Evolutionary conservation across 2,888 invertebrate species (phyloP).

Genomic region (Malthinus seriepunctatus): DNA sequence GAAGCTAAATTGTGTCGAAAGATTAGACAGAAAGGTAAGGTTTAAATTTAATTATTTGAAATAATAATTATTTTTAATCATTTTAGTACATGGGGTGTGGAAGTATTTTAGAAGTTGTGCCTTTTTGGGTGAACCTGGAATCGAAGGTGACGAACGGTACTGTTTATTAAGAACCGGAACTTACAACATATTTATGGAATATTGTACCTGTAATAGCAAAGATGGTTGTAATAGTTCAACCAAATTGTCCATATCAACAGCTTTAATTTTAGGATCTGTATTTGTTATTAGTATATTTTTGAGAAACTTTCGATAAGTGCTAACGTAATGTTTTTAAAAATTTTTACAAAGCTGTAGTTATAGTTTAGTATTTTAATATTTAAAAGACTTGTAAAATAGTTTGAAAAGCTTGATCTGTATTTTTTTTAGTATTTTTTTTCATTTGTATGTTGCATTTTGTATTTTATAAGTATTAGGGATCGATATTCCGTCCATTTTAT

Average conservation of each 20-base stretch:
- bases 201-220: conserved; percentile 90
- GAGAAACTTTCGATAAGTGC: not conserved
- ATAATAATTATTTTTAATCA: not conserved
- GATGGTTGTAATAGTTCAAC: conserved; percentile 82
- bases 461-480: too few relatives aligned
- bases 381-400: too few relatives aligned
- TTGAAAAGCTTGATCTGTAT: too few relatives aligned
- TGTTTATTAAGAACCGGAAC: conserved; percentile 90
- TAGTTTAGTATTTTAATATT: too few relatives aligned
- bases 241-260: conserved; percentile 25
- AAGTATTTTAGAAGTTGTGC: conserved; percentile 87
- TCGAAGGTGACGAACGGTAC: conserved; percentile 86
- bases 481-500: too few relatives aligned
- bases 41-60: not conserved
- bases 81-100: conserved; percentile 84
- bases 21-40: conserved; percentile 83
- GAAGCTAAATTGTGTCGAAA: conserved; percentile 87
- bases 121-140: conserved; percentile 87
- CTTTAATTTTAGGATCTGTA: conserved; percentile 20
- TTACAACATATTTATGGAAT: conserved; percentile 92
- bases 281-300: not conserved
- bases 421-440: too few relatives aligned
- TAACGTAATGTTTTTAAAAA: too few relatives aligned
- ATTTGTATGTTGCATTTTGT: too few relatives aligned
- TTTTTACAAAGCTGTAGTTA: too few relatives aligned